Evolutionary conservation across 1,140 invertebrate genomes (phyloP).

Genomic region (Drosophila sp.): DNA sequence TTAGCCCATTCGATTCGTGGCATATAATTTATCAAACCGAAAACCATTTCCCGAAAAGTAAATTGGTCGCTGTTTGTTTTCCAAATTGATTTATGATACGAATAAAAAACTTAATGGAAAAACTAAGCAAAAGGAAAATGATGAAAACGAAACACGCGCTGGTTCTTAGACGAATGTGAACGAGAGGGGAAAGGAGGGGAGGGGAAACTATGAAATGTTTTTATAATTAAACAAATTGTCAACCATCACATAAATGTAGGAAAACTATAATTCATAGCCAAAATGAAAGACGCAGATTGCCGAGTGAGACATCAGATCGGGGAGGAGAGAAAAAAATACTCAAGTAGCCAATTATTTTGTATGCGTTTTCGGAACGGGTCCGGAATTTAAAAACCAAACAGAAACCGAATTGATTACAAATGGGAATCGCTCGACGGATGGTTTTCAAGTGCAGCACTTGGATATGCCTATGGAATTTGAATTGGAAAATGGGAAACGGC

Average conservation of each 20-base stretch:
- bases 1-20: neutral
- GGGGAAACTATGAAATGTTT: conserved; percentile 17
- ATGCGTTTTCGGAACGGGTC: conserved; percentile 45
- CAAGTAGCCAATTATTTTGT: conserved; percentile 71
- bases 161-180: neutral
- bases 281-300: conserved; percentile 20
- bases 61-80: conserved; percentile 44
- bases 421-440: conserved; percentile 41
- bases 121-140: conserved; percentile 23
- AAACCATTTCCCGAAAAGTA: conserved; percentile 39
- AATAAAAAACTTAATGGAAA: conserved; percentile 46
- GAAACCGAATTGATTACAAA: conserved; percentile 60
- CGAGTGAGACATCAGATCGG: conserved; percentile 40
- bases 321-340: conserved; percentile 21
- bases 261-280: conserved; percentile 42
- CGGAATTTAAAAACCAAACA: conserved; percentile 56
- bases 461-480: conserved; percentile 32
- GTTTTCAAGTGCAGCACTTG: conserved; percentile 66
- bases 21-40: conserved; percentile 30
- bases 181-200: neutral
- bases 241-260: conserved; percentile 33
- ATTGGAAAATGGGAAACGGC: conserved; percentile 42
- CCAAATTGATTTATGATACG: conserved; percentile 59
- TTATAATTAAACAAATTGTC: conserved; percentile 61
- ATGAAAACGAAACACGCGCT: conserved; percentile 20